These are phyloP conservation scores for Cranoglanis bouderius DNA, from an alignment of 2,113 vertebrate genomes.

Conservation along the genomic window DNA sequence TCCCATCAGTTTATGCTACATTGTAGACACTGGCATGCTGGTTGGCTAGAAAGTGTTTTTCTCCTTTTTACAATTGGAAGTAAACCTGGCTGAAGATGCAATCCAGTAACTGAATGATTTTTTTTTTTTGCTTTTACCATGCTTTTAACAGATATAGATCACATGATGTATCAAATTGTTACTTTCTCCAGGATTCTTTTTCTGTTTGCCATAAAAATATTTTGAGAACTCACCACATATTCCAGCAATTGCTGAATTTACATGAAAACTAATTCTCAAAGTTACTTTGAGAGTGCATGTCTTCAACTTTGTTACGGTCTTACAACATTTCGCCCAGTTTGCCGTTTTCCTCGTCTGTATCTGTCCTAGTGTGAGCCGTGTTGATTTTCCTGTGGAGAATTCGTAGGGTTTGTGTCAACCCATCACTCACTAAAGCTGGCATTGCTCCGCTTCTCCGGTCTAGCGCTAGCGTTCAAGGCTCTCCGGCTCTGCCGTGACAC, in stretches of 20 bases:
- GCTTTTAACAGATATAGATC: neutral
- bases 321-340: neutral
- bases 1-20: neutral
- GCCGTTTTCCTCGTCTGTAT: neutral
- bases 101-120: neutral
- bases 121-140: neutral
- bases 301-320: neutral
- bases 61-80: neutral
- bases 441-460: neutral
- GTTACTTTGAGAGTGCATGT: neutral
- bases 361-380: neutral
- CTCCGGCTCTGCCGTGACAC: conserved; percentile 8
- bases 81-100: neutral
- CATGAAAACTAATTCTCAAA: neutral
- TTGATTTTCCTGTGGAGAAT: neutral
- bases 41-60: neutral
- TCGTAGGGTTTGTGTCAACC: neutral
- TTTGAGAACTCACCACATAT: neutral
- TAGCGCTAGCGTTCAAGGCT: neutral
- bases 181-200: neutral
- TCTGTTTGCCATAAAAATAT: neutral
- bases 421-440: neutral
- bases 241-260: neutral
- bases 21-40: neutral
- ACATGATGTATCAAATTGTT: neutral